These are phyloP conservation scores for Octonoba sinensis DNA, from an alignment of 2,888 invertebrate species.

Conservation along the genomic window DNA sequence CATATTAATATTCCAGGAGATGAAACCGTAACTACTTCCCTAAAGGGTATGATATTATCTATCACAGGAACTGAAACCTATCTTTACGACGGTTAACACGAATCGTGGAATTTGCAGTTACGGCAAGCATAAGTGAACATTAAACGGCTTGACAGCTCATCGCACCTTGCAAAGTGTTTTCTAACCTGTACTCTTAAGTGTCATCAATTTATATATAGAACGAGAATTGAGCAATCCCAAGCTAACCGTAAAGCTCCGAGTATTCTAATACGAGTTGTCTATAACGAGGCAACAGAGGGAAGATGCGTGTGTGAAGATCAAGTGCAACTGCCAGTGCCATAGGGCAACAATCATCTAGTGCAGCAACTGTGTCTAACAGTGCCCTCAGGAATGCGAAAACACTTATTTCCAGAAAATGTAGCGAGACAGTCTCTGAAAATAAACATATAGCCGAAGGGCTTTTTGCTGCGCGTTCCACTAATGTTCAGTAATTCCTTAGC, in stretches of 20 bases:
- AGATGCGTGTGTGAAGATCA: neutral
- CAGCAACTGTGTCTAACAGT: slow-evolving; percentile 52
- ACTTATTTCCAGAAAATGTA: slow-evolving; percentile 48
- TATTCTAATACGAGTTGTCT: slow-evolving; percentile 32
- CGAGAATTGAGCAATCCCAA: slow-evolving; percentile 12
- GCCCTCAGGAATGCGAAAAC: slow-evolving; percentile 24
- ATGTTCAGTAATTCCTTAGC: slow-evolving; percentile 9
- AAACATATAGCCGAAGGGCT: slow-evolving; percentile 30
- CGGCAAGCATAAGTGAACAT: no score
- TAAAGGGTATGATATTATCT: no score
- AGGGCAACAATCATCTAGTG: slow-evolving; percentile 40
- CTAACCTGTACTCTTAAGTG: no score
- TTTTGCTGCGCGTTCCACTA: slow-evolving; percentile 11
- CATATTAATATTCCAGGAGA: no score
- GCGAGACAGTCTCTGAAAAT: slow-evolving; percentile 39
- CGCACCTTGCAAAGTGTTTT: no score
- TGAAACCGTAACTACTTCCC: no score
- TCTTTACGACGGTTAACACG: no score
- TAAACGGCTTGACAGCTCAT: no score
- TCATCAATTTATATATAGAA: neutral
- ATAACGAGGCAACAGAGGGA: slow-evolving; percentile 2
- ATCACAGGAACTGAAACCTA: no score
- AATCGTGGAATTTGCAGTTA: no score
- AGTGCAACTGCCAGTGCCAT: slow-evolving; percentile 11
- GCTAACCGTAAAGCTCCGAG: slow-evolving; percentile 21